phyloP scores from a whole-genome alignment of 2,113 vertebrate species.

The Phasianus colchicus region DNA sequence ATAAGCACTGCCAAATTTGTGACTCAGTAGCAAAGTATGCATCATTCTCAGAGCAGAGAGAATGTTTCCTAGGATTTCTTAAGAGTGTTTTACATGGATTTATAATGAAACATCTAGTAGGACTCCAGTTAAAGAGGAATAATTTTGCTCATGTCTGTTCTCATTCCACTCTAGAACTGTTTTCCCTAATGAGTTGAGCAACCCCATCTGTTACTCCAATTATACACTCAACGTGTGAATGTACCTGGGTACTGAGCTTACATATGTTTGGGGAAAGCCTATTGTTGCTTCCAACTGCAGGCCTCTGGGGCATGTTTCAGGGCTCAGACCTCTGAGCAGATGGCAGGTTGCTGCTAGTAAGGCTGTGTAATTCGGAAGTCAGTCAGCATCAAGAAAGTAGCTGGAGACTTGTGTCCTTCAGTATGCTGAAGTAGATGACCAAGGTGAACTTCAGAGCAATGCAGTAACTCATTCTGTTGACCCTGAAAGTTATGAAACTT shows the following conservation, averaged over 20 bases:
- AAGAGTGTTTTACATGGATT: not conserved
- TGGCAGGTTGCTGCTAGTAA: not conserved
- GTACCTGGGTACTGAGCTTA: accelerated
- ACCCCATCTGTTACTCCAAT: not conserved
- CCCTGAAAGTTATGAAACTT: not conserved
- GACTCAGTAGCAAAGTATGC: constrained; percentile 49
- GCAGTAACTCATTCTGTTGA: not conserved
- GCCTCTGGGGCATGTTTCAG: not conserved
- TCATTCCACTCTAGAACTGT: not conserved
- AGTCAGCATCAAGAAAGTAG: not conserved
- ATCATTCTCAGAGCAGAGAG: not conserved
- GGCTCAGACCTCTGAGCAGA: not conserved
- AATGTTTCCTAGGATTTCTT: not conserved
- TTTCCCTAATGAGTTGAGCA: not conserved
- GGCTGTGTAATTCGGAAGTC: not conserved
- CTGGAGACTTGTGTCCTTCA: not conserved
- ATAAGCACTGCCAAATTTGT: constrained; percentile 1
- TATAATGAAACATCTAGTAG: not conserved
- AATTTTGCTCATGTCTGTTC: not conserved
- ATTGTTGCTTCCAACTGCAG: not conserved
- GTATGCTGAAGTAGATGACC: not conserved
- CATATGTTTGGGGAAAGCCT: not conserved
- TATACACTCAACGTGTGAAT: not conserved
- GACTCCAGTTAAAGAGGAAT: not conserved
- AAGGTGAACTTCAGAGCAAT: not conserved